Conservation (phyloP, 2,797 vertebrate species). For the Bucorvus abyssinicus region DNA sequence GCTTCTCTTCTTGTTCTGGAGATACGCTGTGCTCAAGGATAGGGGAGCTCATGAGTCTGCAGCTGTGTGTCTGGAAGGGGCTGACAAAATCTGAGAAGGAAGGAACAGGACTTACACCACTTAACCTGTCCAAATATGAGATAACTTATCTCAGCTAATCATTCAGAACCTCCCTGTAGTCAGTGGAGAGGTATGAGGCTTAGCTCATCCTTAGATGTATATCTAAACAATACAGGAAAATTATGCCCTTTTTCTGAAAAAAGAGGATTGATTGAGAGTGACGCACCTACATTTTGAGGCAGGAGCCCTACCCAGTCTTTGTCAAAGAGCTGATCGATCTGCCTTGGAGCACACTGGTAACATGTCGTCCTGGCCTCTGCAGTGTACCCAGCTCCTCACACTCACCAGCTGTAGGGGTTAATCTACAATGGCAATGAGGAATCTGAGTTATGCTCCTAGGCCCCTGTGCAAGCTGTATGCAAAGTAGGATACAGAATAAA, state of each 20-base stretch:
- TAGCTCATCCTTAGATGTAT: background rate
- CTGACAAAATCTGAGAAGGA: background rate
- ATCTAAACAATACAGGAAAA: background rate
- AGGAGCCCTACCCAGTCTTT: background rate
- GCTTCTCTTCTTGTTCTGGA: background rate
- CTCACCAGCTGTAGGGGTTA: background rate
- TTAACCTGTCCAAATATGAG: background rate
- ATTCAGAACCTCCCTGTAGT: background rate
- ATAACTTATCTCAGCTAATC: background rate
- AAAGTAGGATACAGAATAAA: background rate
- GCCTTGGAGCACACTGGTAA: fast-evolving
- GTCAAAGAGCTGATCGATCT: background rate
- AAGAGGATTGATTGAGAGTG: background rate
- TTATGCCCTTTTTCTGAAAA: background rate
- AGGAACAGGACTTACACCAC: background rate
- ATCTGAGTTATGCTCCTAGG: background rate
- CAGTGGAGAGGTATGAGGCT: background rate
- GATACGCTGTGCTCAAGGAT: background rate
- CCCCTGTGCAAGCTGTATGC: background rate
- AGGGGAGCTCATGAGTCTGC: background rate
- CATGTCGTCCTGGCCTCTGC: fast-evolving
- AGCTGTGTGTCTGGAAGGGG: fast-evolving
- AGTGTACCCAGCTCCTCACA: background rate
- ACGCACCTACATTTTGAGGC: background rate
- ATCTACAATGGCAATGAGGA: background rate